Base-by-base conservation (phyloP, 53 echinoderm and acorn worm species). In the Temnopleurus reevesii region DNA sequence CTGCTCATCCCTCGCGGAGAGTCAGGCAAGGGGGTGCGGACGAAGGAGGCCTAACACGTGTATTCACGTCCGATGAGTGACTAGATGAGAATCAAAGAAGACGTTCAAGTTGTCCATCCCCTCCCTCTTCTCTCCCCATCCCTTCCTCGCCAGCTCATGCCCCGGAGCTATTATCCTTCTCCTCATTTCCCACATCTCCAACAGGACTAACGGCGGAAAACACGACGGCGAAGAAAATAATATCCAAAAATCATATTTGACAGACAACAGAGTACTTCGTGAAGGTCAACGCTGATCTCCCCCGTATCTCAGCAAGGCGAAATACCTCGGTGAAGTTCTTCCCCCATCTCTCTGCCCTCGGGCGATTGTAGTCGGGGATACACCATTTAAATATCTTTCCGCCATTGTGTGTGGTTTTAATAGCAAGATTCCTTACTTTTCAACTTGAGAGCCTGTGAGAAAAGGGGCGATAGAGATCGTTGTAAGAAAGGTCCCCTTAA, bases 341-440 rank as follows among this genome's bases (percentile, higher is more conserved):
- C 41, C 17, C 24, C 23, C 81, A n/a, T n/a, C 57, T 2, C 26
- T 31, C 81, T 55, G 41, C 83, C 83, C 38, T 36, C 8, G 46
- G 61, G 86, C 86, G 15, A 59, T 60, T 59, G 44, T 43, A 85
- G 86, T 45, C 86, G 86, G 86, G 43, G 86, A 85, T 85, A 59
- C 86, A 85, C 86, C 86, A 85, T 85, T 85, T 85, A 85, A 85
- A 85, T 85, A 49, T 85, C 86, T 85, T 85, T 85, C 86, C 61
- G 86, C 86, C 86, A 85, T 41, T 59, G 86, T 85, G 86, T 85
- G 86, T 85, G 86, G 86, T 60, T 85, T 85, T 85, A 85, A 85
- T 85, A 85, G 86, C 86, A 85, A 60, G 61, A 23, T 85, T 45
- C 58, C 41, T 85, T 54, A 49, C 51, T 49, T 79, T 49, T 45